phyloP scores from a whole-genome alignment of 2,113 vertebrate genomes.

The Orycteropus afer region DNA sequence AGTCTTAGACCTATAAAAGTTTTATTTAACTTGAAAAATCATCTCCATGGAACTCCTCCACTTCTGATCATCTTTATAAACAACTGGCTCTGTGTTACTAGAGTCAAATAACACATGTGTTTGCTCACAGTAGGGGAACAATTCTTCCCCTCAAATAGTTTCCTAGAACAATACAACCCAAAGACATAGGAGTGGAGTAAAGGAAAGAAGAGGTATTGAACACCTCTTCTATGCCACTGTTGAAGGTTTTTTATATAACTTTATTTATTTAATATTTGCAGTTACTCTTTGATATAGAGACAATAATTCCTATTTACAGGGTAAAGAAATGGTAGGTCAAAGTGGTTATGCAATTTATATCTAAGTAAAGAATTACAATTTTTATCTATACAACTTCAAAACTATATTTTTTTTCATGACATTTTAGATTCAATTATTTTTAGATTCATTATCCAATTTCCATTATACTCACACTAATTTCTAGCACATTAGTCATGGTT shows the following conservation, averaged over 20 bases:
- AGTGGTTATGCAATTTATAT: neutral
- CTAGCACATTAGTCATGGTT: neutral
- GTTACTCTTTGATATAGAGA: neutral
- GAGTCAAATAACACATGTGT: neutral
- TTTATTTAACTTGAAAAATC: neutral
- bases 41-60: neutral
- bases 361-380: neutral
- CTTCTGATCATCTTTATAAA: neutral
- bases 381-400: neutral
- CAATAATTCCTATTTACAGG: neutral
- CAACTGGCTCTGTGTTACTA: neutral
- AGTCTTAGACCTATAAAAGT: neutral
- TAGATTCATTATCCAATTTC: neutral
- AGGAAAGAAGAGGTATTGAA: neutral
- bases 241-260: neutral
- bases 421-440: neutral
- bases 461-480: neutral
- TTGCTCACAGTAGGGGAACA: neutral
- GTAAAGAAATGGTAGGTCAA: neutral
- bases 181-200: neutral
- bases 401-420: neutral
- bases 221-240: neutral
- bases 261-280: neutral
- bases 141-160: neutral
- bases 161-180: neutral